phyloP scores from a whole-genome alignment of 2,888 invertebrate species.

The Stenodema calcarata region DNA sequence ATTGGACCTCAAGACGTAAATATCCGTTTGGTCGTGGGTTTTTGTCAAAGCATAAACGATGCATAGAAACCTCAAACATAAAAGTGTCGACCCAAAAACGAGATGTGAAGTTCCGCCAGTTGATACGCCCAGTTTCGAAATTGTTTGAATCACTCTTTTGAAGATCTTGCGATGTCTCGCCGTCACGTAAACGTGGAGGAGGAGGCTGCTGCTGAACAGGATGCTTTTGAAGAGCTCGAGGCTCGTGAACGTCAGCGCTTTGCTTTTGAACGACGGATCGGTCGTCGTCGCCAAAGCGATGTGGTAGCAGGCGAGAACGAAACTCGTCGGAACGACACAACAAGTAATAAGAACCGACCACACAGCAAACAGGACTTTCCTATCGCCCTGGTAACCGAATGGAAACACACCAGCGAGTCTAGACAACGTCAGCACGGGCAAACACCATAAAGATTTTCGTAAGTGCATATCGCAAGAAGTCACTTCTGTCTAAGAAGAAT shows the following conservation, averaged over 20 bases:
- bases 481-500: background rate
- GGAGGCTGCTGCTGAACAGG: conserved; percentile 8
- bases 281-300: background rate
- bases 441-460: background rate
- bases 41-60: background rate
- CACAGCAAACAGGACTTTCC: background rate
- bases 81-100: background rate
- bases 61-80: background rate
- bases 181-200: background rate
- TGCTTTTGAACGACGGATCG: background rate
- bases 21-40: background rate
- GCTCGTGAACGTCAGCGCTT: background rate
- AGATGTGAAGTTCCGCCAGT: background rate
- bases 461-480: background rate
- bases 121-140: background rate
- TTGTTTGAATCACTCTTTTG: background rate
- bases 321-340: background rate
- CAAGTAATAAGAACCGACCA: background rate
- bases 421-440: background rate
- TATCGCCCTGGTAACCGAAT: background rate
- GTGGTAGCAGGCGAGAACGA: conserved; percentile 2
- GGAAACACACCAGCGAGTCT: conserved; percentile 26
- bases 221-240: conserved; percentile 20
- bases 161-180: background rate
- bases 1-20: conserved; percentile 25